Conservation (phyloP, 2,113 vertebrate species). For the Ciconia maguari region DNA sequence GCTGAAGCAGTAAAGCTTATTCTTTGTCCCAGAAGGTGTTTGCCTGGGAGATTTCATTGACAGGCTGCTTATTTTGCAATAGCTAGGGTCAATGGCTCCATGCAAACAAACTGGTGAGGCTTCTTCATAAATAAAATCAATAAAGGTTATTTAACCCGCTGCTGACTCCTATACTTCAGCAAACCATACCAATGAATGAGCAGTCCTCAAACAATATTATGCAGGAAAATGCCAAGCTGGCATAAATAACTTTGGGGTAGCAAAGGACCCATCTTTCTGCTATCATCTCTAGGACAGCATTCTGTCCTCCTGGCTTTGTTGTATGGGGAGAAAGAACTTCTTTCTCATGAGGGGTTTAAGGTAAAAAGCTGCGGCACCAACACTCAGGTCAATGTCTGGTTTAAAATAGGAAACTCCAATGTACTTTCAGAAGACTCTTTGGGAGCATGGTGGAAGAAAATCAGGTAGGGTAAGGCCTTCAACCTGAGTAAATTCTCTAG, state of each 20-base stretch:
- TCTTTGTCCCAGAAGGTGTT: background rate
- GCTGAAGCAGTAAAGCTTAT: background rate
- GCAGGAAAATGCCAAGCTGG: background rate
- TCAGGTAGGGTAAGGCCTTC: background rate
- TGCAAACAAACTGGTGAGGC: background rate
- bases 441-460: background rate
- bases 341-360: background rate
- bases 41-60: background rate
- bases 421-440: background rate
- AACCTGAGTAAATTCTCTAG: background rate
- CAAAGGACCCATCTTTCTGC: background rate
- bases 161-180: background rate
- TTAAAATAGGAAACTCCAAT: background rate
- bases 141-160: background rate
- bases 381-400: background rate
- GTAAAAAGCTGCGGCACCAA: background rate
- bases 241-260: background rate
- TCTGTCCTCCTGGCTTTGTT: background rate
- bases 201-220: background rate
- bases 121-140: background rate
- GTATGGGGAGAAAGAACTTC: background rate
- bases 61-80: background rate
- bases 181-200: background rate
- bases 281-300: background rate
- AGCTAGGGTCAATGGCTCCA: background rate